A percentile compares a stretch with the other conserved stretches of the same genome.
phyloP scores from a whole-genome alignment of 1,140 invertebrate species.

The Eupristina koningsbergeri region DNA sequence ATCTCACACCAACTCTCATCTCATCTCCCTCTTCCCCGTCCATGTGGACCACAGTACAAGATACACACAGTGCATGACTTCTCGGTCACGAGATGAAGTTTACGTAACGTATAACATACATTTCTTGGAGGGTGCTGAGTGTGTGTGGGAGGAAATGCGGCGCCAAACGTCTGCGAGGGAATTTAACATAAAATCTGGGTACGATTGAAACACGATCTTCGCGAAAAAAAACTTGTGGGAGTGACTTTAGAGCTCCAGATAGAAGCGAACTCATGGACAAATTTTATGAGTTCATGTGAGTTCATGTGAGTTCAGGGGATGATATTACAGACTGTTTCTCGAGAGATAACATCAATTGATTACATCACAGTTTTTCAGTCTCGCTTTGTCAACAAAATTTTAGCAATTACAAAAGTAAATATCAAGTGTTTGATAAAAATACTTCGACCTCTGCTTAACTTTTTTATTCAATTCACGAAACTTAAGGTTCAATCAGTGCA shows the following conservation, averaged over 20 bases:
- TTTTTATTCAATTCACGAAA: too few relatives aligned
- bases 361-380: neutral
- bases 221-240: neutral
- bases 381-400: too few relatives aligned
- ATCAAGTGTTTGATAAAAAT: too few relatives aligned
- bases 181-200: neutral
- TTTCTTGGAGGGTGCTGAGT: constrained; percentile 1
- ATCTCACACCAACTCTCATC: too few relatives aligned
- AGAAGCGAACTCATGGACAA: neutral
- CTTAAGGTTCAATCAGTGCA: too few relatives aligned
- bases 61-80: too few relatives aligned
- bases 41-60: too few relatives aligned
- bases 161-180: neutral
- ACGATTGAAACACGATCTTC: neutral
- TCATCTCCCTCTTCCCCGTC: too few relatives aligned
- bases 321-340: neutral
- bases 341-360: too few relatives aligned
- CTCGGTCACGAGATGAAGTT: neutral
- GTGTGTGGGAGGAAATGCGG: neutral
- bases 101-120: neutral
- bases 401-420: too few relatives aligned
- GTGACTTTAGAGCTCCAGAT: neutral
- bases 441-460: too few relatives aligned
- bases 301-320: too few relatives aligned
- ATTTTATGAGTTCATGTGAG: neutral